A percentile compares a stretch with the other conserved stretches of the same genome.
phyloP scores from a whole-genome alignment of 2,797 vertebrate species.

The Graptemys geographica region DNA sequence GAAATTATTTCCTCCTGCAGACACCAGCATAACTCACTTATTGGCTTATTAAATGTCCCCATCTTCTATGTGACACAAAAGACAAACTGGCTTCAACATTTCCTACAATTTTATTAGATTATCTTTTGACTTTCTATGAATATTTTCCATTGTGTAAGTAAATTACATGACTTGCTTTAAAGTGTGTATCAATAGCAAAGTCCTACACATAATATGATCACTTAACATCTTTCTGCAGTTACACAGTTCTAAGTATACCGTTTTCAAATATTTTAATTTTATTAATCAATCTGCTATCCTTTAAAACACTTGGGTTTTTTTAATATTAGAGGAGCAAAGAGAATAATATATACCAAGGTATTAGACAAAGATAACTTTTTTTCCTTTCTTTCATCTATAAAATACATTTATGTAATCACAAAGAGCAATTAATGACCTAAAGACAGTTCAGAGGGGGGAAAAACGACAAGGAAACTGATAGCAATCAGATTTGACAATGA shows the following conservation, averaged over 20 bases:
- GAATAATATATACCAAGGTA: constrained; percentile 40
- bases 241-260: constrained; percentile 25
- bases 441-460: constrained; percentile 65
- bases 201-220: not conserved
- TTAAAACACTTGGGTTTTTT: constrained; percentile 26
- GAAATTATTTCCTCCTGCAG: not conserved
- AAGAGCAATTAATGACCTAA: constrained; percentile 75
- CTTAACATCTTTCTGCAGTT: constrained; percentile 32
- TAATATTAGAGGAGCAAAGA: constrained; percentile 34
- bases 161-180: not conserved
- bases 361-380: constrained; percentile 69
- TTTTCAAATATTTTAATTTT: constrained; percentile 30
- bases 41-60: not conserved
- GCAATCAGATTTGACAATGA: constrained; percentile 65
- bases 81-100: not conserved
- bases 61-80: not conserved
- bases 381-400: constrained; percentile 75
- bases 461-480: constrained; percentile 63
- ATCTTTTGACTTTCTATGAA: not conserved
- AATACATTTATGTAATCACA: constrained; percentile 79
- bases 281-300: not conserved
- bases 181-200: not conserved
- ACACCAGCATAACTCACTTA: not conserved
- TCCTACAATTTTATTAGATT: not conserved
- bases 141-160: constrained; percentile 17